Evolutionary conservation across 1,140 invertebrate genomes (phyloP), one percentile per base, ranked within the genome.

Genomic region (Pinna nobilis): DNA sequence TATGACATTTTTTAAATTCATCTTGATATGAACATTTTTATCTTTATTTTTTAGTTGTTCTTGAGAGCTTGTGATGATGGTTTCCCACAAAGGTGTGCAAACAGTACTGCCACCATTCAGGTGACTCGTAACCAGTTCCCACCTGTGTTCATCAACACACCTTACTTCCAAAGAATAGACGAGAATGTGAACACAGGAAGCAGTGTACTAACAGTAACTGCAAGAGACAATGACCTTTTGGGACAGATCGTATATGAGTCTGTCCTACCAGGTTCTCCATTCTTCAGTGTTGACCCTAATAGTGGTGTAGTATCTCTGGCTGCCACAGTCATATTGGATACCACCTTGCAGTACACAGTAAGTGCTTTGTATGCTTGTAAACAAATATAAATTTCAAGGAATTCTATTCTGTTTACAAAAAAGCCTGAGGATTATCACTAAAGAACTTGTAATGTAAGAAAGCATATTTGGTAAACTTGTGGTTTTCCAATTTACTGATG

Each of bases 41-140:
- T n/a, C n/a, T n/a, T 53, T 4, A 51, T 20, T 63, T 55, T 69
- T 65, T 77, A 85, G 64, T 60, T 90, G 6, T 93, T 95, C 35
- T 94, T 98, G 0, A 96, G 94, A 3, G 96, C 96, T 2, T 94
- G 93, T 84, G 96, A 98, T 86, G 94, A 93, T 32, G 96, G 95
- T 3, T 91, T 93, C 0, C 95, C 97, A 90, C 92, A 94, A 23
- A 91, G 94, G 23, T 90, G 96, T 55, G 94, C 95, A 0, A 97
- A 95, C 0, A 95, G 95, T 0, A 95, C 94, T 1, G 94, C 97
- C 0, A 94, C 94, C 0, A 92, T 98, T 11, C 49, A 15, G 0
- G 88, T 92, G 75, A 92, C 94, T 33, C 87, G 92, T 39, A 95
- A 97, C 84, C 88, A 94, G 84, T 95, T 96, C 86, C 89, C 94